Percentiles rank a stretch among this genome's conserved stretches.
Evolutionary conservation across 1,140 invertebrate genomes (phyloP).

Genomic region (Stenopsyche tienmushanensis): DNA sequence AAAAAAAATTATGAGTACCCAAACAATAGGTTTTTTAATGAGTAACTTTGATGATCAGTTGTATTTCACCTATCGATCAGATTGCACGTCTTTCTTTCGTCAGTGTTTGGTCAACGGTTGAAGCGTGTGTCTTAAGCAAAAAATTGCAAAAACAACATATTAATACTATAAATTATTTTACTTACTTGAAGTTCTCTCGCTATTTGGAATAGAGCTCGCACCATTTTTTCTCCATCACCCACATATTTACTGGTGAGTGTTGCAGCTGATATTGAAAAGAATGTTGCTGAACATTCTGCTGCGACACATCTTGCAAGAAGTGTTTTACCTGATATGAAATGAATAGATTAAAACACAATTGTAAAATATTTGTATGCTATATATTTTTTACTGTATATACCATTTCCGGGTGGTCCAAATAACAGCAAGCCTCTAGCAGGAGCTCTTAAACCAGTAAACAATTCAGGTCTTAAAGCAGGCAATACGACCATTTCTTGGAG

Average conservation of each 20-base stretch:
- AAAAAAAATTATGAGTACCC: too few species aligned
- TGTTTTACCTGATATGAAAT: conserved; percentile 70
- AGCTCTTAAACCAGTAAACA: conserved; percentile 89
- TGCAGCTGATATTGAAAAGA: conserved; percentile 96
- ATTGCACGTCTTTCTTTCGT: too few species aligned
- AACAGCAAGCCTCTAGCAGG: conserved; percentile 91
- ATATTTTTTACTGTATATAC: too few species aligned
- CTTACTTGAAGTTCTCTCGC: conserved; percentile 80
- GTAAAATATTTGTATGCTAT: neutral
- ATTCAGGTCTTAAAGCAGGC: conserved; percentile 90
- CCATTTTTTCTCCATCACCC: conserved; percentile 97
- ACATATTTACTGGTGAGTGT: conserved; percentile 98
- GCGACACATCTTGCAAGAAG: conserved; percentile 88
- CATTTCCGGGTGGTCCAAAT: conserved; percentile 94
- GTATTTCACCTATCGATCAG: too few species aligned
- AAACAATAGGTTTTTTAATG: too few species aligned
- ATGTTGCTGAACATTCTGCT: conserved; percentile 88
- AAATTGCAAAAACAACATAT: neutral
- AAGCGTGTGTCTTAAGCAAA: too few species aligned
- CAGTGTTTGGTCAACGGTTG: too few species aligned
- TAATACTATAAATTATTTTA: neutral
- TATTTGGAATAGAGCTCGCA: conserved; percentile 91
- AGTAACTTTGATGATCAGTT: too few species aligned
- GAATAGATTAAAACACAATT: neutral
- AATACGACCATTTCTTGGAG: conserved; percentile 97